These are phyloP conservation scores for Andinoacara biseriatus DNA, from an alignment of 2,113 vertebrate species.

Conservation along the genomic window DNA sequence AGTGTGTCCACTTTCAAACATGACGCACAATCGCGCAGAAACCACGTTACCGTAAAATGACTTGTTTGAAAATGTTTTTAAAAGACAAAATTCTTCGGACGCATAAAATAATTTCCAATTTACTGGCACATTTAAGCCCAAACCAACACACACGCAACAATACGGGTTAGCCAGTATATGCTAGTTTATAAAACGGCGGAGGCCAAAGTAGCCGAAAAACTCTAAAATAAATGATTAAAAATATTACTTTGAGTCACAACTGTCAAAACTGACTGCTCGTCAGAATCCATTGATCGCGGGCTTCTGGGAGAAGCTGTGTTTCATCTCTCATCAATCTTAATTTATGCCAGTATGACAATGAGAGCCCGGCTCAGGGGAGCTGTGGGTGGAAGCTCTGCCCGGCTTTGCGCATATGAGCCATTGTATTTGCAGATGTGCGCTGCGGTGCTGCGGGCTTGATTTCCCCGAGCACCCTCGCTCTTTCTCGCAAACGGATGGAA, in stretches of 20 bases:
- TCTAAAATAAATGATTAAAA: constrained; percentile 59
- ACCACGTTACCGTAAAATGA: not conserved
- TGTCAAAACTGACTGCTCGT: constrained; percentile 89
- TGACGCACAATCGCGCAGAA: not conserved
- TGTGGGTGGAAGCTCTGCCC: constrained; percentile 85
- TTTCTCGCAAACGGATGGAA: constrained; percentile 85
- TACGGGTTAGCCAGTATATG: not conserved
- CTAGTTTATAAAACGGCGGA: fast-evolving
- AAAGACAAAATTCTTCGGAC: not conserved
- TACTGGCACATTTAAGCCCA: not conserved
- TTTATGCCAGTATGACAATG: constrained; percentile 97
- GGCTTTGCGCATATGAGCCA: constrained; percentile 87
- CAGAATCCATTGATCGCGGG: constrained; percentile 86
- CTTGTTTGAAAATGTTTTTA: not conserved
- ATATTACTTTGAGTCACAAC: constrained; percentile 80
- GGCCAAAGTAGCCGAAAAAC: not conserved
- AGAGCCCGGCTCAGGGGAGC: constrained; percentile 86
- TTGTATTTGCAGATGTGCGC: constrained; percentile 94
- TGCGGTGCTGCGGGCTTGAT: constrained; percentile 85
- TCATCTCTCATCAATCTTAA: constrained; percentile 99
- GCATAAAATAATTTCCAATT: not conserved
- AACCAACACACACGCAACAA: not conserved
- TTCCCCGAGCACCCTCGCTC: constrained; percentile 89
- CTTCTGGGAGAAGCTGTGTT: constrained; percentile 80
- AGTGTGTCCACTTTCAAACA: not conserved